Evolutionary conservation across 1,140 invertebrate genomes (phyloP), one percentile per base, ranked within the genome.

Genomic region (Bactericera cockerelli): DNA sequence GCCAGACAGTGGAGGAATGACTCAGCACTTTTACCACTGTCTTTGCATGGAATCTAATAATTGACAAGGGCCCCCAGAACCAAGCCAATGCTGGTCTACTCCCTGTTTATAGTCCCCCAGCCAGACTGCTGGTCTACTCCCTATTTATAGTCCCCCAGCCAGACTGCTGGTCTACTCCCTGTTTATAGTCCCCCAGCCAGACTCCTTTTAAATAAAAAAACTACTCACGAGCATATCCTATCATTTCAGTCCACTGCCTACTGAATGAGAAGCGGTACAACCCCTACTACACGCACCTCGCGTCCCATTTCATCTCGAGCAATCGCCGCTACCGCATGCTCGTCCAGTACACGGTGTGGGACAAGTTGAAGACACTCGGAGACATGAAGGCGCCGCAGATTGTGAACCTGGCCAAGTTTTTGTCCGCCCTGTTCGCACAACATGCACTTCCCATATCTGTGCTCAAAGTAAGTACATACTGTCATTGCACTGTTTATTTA

Each of bases 261-360:
- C 69, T 94, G 1, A 86, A 91, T 66, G 93, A 97, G 69, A 84
- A 83, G 62, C 71, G 68, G 0, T 91, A 83, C 65, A 98, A 98
- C 77, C 88, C 86, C 1, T 98, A 87, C 72, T 98, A 98, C 71
- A 79, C 82, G 0, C 75, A 85, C 57, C 71, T 98, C 13, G 77
- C 84, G 0, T 78, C 86, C 65, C 91, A 89, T 59, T 42, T 42
- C 31, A 38, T 58, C 58, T 53, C 56, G 42, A 56, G 57, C 64
- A 63, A 49, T 77, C n/a, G 61, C 24, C 53, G 22, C 63, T 70
- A 83, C 66, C 71, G 93, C 84, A 78, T 94, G 59, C 84, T 84
- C 0, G 79, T 93, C 54, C 91, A 96, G 70, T 96, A 81, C 70
- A 79, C 82, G 16, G 71, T 91, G 6, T 98, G 93, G 93, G 93